Conservation (phyloP, 2,888 invertebrate genomes). For the Creontiades dilutus region DNA sequence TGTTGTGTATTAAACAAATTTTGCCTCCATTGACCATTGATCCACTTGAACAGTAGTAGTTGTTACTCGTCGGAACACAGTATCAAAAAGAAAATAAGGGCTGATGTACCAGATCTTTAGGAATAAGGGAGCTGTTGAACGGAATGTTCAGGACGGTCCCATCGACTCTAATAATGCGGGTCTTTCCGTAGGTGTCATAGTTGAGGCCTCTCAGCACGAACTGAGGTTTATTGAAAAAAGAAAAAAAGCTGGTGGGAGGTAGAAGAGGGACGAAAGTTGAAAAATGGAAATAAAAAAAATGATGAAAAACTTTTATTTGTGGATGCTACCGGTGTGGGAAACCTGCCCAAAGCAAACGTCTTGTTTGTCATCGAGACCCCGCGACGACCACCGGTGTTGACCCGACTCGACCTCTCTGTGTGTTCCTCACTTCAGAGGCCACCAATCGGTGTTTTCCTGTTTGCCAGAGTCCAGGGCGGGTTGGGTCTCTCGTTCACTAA, state of each 20-base stretch:
- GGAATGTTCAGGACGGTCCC: no score
- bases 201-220: constrained; percentile 16
- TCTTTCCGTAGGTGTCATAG: background rate
- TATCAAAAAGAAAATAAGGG: no score
- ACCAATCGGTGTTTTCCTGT: constrained; percentile 50
- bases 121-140: no score
- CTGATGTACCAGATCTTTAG: no score
- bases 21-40: no score
- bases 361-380: constrained; percentile 47
- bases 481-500: constrained; percentile 28
- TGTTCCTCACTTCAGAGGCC: constrained; percentile 51
- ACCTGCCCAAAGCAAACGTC: constrained; percentile 50
- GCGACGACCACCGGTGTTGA: constrained; percentile 9
- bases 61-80: no score
- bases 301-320: constrained; percentile 19
- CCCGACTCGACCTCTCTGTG: background rate
- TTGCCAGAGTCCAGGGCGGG: background rate
- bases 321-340: constrained; percentile 45
- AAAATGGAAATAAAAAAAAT: background rate
- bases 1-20: no score
- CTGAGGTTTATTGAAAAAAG: background rate
- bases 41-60: no score
- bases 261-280: background rate
- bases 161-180: background rate
- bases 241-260: background rate